phyloP scores from a whole-genome alignment of 1,140 invertebrate genomes.

The Eciton burchellii region DNA sequence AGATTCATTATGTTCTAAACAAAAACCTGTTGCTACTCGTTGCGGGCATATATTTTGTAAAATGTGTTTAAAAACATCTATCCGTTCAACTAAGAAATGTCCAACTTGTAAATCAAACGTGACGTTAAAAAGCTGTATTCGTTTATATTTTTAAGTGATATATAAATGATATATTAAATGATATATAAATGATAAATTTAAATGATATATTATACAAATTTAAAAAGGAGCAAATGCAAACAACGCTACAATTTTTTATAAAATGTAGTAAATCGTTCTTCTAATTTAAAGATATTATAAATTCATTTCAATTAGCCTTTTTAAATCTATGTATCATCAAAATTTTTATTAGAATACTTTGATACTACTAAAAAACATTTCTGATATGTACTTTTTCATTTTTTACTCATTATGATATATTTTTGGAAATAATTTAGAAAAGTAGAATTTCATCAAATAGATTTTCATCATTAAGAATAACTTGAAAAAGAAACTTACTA shows the following conservation, averaged over 20 bases:
- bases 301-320: background rate
- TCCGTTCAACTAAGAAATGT: constrained; percentile 68
- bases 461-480: too few species aligned
- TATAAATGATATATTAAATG: constrained; percentile 9
- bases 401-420: background rate
- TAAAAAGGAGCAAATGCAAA: too few species aligned
- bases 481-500: background rate
- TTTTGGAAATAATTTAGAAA: background rate
- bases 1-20: constrained; percentile 67
- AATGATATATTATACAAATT: too few species aligned
- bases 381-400: background rate
- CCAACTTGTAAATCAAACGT: constrained; percentile 69
- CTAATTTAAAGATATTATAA: background rate
- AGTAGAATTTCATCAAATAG: too few species aligned
- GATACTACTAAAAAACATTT: background rate
- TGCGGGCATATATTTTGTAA: constrained; percentile 79
- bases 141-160: constrained; percentile 74
- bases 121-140: constrained; percentile 66
- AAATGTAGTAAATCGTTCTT: background rate
- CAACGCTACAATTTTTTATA: too few species aligned
- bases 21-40: constrained; percentile 70
- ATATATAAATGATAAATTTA: background rate
- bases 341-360: constrained; percentile 4
- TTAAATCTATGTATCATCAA: background rate
- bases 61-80: constrained; percentile 63